Base-by-base conservation (phyloP, 2,888 invertebrate species). In the Drosophila kanekoi region DNA sequence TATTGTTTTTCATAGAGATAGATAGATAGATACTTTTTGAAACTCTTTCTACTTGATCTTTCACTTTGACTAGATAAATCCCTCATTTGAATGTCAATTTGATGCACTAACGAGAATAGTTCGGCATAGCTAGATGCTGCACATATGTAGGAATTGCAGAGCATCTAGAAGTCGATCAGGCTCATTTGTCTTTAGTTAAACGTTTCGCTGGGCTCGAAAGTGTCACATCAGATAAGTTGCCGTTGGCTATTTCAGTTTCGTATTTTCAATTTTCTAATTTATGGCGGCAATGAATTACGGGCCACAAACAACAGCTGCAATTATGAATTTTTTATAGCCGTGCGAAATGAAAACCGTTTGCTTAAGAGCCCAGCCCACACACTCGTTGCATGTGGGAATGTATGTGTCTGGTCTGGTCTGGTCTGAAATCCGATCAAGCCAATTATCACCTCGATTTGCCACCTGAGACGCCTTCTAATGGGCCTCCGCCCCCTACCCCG, bases 401-500 rank as follows among this genome's bases (percentile, higher is more conserved):
- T 28, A 28, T 28, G 28, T 28, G 28, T 23, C 23, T 23, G 23
- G 23, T 8, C 23, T 23, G 23, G 23, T 23, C 23, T 47, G 13
- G 40, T 72, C 48, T 53, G 53, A 60, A 76, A 76, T 37, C 44
- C 53, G 77, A 76, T 72, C 57, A 41, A 60, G 48, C 43, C 68
- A 76, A 68, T 76, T 68, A 76, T 49, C 68, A 40, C 62, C 38
- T 53, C 41, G 54, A 54, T 52, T 62, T 62, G 41, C n/a, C 53
- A 67, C 44, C 62, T 57, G 52, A 61, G 58, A 57, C 44, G 41
- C n/a, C 47, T 52, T 33, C 32, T 16, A 48, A 37, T 48, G 56
- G 23, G 23, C 28, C 8, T 20, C 14, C 20, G n/a, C n/a, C n/a
- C n/a, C n/a, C n/a, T n/a, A n/a, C n/a, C n/a, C n/a, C n/a, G n/a